Evolutionary conservation across 2,113 vertebrate species (phyloP), one percentile per base, ranked within the genome.

Genomic region (Limnothrissa miodon): DNA sequence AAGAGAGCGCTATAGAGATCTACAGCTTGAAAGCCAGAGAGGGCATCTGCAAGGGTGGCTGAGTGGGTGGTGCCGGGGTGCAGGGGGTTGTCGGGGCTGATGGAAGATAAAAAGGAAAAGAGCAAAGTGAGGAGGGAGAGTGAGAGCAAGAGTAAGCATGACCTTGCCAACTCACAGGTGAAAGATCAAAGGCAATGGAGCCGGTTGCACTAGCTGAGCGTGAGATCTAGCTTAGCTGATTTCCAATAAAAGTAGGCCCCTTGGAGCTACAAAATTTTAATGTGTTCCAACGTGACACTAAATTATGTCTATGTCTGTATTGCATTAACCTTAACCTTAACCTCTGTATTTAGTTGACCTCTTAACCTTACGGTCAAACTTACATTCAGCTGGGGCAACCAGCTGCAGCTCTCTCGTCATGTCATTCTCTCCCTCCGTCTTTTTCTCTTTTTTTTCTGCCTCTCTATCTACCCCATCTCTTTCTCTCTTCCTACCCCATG

Each of bases 111-210:
- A 33, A 10, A 17, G 29, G 66, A 74, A 9, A 4, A 36, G 66
- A 0, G 62, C 13, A 36, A 29, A 62, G 25, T 44, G 45, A 51
- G 3, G 42, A 56, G 78, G 81, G 83, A 86, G 78, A 81, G 78
- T 44, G 80, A 86, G 78, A 83, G 78, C 44, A 82, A 56, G 85
- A 80, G 83, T 83, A 83, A 83, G 82, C 39, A 74, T 86, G 81
- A 86, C 85, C 83, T 81, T 86, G 82, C 10, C 62, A 39, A 62
- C 29, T 81, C 78, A 80, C 23, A 80, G 81, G 53, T 84, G 70
- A 83, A 66, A 83, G 17, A 53, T 46, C 19, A 39, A 80, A 10
- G 51, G 13, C 42, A 25, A 29, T 13, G 29, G 62, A 33, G 29
- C n/a, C n/a, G n/a, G n/a, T n/a, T n/a, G n/a, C n/a, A n/a, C n/a